Evolutionary conservation across 1,140 invertebrate genomes (phyloP).

Genomic region (roundworm (Caenorhabditis elegans)): DNA sequence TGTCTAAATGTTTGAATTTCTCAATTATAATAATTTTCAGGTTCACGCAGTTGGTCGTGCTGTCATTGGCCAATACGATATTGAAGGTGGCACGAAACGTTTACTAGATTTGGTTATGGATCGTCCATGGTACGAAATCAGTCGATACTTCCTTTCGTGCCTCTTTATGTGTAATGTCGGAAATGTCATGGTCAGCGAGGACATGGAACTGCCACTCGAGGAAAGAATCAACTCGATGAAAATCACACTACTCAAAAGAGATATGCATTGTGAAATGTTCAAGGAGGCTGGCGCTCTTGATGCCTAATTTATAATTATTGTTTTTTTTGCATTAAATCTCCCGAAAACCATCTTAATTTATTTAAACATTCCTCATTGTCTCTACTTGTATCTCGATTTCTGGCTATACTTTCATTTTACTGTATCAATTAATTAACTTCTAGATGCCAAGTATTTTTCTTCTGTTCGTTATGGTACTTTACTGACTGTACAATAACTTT

Average conservation of each 20-base stretch:
- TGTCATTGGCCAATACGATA: constrained; percentile 39
- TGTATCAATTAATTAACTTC: too few relatives aligned
- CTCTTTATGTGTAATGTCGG: constrained; percentile 52
- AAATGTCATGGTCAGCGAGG: constrained; percentile 43
- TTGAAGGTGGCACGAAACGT: background rate
- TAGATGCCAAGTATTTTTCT: too few relatives aligned
- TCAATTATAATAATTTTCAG: constrained; percentile 25
- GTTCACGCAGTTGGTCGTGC: background rate
- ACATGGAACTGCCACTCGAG: background rate
- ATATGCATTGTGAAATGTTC: background rate
- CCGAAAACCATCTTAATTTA: too few relatives aligned
- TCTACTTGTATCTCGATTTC: too few relatives aligned
- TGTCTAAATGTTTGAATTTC: constrained; percentile 30
- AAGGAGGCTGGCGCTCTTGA: background rate
- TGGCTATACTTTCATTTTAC: too few relatives aligned
- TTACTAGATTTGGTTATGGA: background rate
- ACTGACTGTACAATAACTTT: too few relatives aligned
- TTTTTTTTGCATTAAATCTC: too few relatives aligned
- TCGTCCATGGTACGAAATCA: constrained; percentile 45
- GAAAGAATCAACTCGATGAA: background rate
- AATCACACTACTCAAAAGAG: background rate
- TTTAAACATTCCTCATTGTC: too few relatives aligned
- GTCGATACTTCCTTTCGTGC: constrained; percentile 52
- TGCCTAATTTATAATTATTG: too few relatives aligned
- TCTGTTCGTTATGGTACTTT: too few relatives aligned